phyloP scores from a whole-genome alignment of 1,140 invertebrate genomes.

The Linepithema humile region DNA sequence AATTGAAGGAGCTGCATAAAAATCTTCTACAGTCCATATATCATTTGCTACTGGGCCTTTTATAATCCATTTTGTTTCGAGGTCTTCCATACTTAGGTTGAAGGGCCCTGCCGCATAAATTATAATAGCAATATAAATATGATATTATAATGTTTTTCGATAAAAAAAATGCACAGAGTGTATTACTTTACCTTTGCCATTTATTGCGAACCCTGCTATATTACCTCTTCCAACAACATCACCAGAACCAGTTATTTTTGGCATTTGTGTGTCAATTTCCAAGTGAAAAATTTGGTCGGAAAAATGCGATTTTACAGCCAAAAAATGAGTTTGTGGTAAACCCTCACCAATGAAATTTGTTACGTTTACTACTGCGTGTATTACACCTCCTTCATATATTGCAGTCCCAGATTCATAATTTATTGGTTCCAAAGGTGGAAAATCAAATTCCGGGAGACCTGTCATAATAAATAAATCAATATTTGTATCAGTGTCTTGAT shows the following conservation, averaged over 20 bases:
- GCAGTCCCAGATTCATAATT: neutral
- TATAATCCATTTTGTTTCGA: neutral
- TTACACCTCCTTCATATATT: neutral
- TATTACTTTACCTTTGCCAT: no score
- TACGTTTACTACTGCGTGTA: neutral
- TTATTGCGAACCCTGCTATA: neutral
- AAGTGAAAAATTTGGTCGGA: neutral
- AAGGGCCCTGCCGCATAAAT: neutral
- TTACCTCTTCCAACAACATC: neutral
- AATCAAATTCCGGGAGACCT: no score
- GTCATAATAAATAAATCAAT: no score
- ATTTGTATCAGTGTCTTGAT: neutral
- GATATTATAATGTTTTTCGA: no score
- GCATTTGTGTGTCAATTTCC: neutral
- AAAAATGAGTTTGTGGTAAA: neutral
- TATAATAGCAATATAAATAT: no score
- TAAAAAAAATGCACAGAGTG: no score
- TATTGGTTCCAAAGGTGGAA: no score
- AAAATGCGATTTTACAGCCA: neutral
- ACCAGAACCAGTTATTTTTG: neutral
- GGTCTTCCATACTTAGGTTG: neutral
- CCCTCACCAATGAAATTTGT: neutral
- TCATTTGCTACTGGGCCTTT: neutral
- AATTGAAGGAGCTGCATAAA: neutral
- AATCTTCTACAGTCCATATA: constrained; percentile 11